Evolutionary conservation across 2,888 invertebrate genomes (phyloP), one percentile per base, ranked within the genome.

Genomic region (Entomobrya proxima): DNA sequence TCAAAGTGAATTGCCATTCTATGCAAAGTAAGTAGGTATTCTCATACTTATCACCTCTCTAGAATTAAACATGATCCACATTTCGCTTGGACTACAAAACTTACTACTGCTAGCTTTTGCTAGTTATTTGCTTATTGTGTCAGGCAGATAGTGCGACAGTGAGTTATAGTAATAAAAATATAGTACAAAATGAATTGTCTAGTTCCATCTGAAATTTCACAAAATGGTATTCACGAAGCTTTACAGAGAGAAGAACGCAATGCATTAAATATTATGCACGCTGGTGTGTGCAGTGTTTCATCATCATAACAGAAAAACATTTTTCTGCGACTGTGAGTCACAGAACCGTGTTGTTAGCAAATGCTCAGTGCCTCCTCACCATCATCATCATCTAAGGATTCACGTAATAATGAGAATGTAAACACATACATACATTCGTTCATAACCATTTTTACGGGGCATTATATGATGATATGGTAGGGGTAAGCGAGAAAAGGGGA

Each of bases 201-300:
- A 74, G 47, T 52, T 32, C 74, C 32, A 50, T 74, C 52, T 74
- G 74, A 74, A 74, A 74, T 74, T 74, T 74, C 74, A 74, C 50
- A 74, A 74, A n/a, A 74, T 74, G 52, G 74, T 44, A 40, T 11
- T 67, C 40, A 67, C 37, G 13, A 67, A 40, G 40, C 50, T 55
- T 3, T 30, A 32, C 32, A 32, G 50, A 27, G 18, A 47, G 52
- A 74, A 18, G 35, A 74, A 50, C 52, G 44, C 74, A 18, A n/a
- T n/a, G n/a, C n/a, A n/a, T n/a, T n/a, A 52, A 74, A 74, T 69
- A 47, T 69, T 69, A 74, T 52, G 27, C 74, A 74, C 52, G n/a
- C n/a, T n/a, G 52, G 27, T 52, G 32, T 50, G 13, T 50, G 50
- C 44, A 72, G 50, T 74, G 72, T 32, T 44, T 74, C 50, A 40